Percentiles rank a stretch among this genome's conserved stretches.
phyloP scores from a whole-genome alignment of 2,888 invertebrate species.

The Ornithoptera priamus region DNA sequence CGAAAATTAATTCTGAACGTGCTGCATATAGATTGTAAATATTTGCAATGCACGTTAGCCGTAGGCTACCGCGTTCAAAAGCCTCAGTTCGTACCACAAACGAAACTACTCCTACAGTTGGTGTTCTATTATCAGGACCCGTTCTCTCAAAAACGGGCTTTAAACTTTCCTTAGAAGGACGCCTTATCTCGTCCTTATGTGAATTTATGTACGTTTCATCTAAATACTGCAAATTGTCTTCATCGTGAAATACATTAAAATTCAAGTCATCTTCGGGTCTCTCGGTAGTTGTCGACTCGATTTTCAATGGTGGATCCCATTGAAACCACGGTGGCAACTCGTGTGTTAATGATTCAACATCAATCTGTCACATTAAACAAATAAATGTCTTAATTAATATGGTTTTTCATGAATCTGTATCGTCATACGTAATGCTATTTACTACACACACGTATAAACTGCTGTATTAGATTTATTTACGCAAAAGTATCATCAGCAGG shows the following conservation, averaged over 20 bases:
- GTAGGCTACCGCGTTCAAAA: slow-evolving; percentile 83
- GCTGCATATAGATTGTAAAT: slow-evolving; percentile 84
- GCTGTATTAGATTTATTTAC: no score
- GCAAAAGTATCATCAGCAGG: not conserved
- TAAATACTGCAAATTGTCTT: slow-evolving; percentile 69
- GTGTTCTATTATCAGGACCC: slow-evolving; percentile 66
- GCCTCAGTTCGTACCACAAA: slow-evolving; percentile 82
- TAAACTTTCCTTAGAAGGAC: slow-evolving; percentile 62
- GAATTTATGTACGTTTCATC: slow-evolving; percentile 72
- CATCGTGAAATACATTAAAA: slow-evolving; percentile 71
- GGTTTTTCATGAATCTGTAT: no score
- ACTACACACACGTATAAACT: no score
- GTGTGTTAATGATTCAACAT: slow-evolving; percentile 65
- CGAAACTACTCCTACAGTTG: slow-evolving; percentile 75
- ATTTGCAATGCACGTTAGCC: slow-evolving; percentile 83
- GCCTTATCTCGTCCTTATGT: slow-evolving; percentile 72
- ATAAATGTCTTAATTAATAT: not conserved
- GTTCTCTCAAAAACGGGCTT: slow-evolving; percentile 64
- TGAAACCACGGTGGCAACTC: slow-evolving; percentile 72
- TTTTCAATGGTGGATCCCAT: slow-evolving; percentile 69
- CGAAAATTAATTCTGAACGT: slow-evolving; percentile 82
- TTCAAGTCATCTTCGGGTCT: slow-evolving; percentile 63
- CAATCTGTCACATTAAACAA: slow-evolving; percentile 56
- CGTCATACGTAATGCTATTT: no score
- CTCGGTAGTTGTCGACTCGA: slow-evolving; percentile 69